Percentiles rank a stretch among this genome's conserved stretches.
Conservation (phyloP, 2,113 vertebrate genomes). For the Chloropsis cyanopogon region DNA sequence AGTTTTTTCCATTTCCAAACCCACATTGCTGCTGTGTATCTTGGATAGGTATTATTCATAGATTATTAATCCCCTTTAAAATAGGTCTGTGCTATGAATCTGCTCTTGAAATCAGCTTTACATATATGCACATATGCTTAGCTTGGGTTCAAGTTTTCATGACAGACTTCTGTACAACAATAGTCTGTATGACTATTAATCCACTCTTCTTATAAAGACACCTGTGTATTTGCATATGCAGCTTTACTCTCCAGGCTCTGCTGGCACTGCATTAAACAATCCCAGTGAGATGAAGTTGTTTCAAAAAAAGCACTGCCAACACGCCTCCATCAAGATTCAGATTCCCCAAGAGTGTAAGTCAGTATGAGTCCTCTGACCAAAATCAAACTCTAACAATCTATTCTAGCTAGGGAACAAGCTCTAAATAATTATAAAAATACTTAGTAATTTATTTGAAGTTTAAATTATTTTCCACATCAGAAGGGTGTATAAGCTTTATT, state of each 20-base stretch:
- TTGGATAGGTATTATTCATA: conserved; percentile 44
- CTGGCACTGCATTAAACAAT: not conserved
- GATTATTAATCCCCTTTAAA: conserved; percentile 60
- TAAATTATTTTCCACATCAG: not conserved
- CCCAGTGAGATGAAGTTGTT: not conserved
- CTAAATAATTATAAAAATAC: not conserved
- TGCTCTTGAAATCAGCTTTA: conserved; percentile 25
- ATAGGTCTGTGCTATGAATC: conserved; percentile 6
- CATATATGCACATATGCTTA: not conserved
- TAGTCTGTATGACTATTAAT: not conserved
- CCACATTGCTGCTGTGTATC: not conserved
- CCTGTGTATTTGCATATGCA: not conserved
- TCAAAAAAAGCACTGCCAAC: not conserved
- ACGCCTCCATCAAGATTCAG: not conserved
- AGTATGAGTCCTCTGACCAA: not conserved
- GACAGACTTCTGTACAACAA: not conserved
- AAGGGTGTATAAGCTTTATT: not conserved
- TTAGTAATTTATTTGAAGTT: not conserved
- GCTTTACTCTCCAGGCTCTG: not conserved
- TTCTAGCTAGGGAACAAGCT: not conserved
- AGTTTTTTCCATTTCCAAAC: not conserved
- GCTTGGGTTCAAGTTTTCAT: not conserved
- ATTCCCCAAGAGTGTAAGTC: conserved; percentile 6
- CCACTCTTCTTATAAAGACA: not conserved
- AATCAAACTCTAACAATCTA: not conserved